Percentiles rank a stretch among this genome's conserved stretches.
phyloP scores from a whole-genome alignment of 64 coral and sea anemone genomes.

The Dendronephthya gigantea region DNA sequence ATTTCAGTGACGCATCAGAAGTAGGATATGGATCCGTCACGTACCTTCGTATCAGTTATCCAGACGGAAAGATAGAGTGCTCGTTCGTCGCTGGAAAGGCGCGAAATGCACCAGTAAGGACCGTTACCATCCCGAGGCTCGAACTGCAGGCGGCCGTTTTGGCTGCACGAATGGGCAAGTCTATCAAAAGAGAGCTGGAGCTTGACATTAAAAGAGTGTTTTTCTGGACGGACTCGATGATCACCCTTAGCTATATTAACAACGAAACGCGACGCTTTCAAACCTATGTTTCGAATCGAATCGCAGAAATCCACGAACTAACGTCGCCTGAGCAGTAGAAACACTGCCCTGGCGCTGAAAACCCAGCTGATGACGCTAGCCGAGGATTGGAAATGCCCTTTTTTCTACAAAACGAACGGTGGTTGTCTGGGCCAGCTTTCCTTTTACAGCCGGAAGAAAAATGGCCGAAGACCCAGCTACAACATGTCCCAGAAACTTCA shows the following conservation, averaged over 20 bases:
- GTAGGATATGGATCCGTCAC: not conserved
- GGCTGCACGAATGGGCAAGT: not conserved
- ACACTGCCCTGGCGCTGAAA: not conserved
- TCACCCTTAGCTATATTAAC: slow-evolving; percentile 23
- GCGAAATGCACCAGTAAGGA: not conserved
- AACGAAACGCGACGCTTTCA: slow-evolving; percentile 13
- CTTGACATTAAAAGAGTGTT: not conserved
- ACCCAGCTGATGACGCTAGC: not conserved
- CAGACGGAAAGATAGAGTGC: not conserved
- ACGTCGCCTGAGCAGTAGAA: not conserved
- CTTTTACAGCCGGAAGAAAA: not conserved
- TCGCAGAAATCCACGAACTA: not conserved
- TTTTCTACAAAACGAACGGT: not conserved
- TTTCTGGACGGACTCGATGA: slow-evolving; percentile 19
- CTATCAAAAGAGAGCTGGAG: not conserved
- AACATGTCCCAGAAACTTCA: no score
- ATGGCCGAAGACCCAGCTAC: not conserved
- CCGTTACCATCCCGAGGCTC: not conserved
- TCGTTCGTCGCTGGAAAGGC: not conserved
- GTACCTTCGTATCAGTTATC: not conserved
- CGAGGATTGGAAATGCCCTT: not conserved
- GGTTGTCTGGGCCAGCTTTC: not conserved
- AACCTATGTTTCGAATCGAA: not conserved
- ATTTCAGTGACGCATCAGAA: not conserved
- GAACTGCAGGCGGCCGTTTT: not conserved